Conservation (phyloP, 1,140 invertebrate genomes). For the Halyomorpha halys region DNA sequence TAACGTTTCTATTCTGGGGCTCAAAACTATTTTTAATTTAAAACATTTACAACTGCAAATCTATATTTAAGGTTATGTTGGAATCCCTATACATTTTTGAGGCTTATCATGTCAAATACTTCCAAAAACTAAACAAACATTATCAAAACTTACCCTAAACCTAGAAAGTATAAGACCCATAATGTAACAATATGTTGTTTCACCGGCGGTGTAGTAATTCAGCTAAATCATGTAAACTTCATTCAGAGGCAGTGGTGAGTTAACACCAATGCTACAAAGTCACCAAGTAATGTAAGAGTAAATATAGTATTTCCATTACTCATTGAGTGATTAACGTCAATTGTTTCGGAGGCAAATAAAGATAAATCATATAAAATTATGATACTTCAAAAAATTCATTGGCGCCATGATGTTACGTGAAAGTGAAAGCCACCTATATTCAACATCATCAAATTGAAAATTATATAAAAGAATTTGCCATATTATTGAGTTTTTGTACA, state of each 20-base stretch:
- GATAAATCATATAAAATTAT: not conserved
- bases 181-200: constrained; percentile 21
- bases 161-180: constrained; percentile 39
- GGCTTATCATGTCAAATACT: not conserved
- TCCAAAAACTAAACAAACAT: constrained; percentile 22
- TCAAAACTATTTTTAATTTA: constrained; percentile 8
- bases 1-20: constrained; percentile 4
- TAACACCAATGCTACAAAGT: not conserved
- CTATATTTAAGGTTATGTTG: constrained; percentile 1
- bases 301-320: constrained; percentile 2
- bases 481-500: too few relatives aligned
- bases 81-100: not conserved
- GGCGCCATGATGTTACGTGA: constrained; percentile 11
- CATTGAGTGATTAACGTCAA: not conserved
- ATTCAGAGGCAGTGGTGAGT: not conserved
- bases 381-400: constrained; percentile 13
- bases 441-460: not conserved
- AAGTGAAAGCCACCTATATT: constrained; percentile 4
- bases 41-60: constrained; percentile 14
- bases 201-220: not conserved
- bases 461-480: too few relatives aligned
- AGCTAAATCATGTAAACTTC: constrained; percentile 1
- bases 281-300: not conserved
- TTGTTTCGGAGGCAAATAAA: not conserved
- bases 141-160: constrained; percentile 38